phyloP scores from a whole-genome alignment of 2,797 vertebrate species.

The Pipistrellus nathusii region DNA sequence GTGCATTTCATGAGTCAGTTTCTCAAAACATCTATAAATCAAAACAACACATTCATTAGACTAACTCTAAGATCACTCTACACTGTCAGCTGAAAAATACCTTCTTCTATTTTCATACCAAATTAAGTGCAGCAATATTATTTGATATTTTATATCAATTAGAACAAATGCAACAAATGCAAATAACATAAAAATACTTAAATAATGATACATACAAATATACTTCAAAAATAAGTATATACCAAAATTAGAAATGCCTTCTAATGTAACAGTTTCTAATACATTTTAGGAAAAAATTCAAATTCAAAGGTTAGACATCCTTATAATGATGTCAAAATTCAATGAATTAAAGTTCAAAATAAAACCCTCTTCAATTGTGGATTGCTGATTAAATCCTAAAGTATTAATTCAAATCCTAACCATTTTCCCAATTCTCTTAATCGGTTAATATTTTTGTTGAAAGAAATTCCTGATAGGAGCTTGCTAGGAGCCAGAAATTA shows the following conservation, averaged over 20 bases:
- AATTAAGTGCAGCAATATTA: background rate
- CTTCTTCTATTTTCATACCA: background rate
- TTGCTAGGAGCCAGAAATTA: background rate
- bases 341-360: constrained; percentile 36
- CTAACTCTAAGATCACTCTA: background rate
- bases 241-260: background rate
- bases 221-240: background rate
- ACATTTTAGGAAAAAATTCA: background rate
- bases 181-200: background rate
- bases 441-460: constrained; percentile 4
- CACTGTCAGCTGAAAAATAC: too few species aligned
- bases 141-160: background rate
- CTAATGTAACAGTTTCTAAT: background rate
- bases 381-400: constrained; percentile 14
- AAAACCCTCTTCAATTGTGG: background rate
- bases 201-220: background rate
- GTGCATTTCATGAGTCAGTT: background rate
- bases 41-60: constrained; percentile 3
- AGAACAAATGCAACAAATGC: background rate
- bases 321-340: constrained; percentile 11
- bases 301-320: background rate
- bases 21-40: background rate
- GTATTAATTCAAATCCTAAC: constrained; percentile 21
- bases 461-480: background rate
- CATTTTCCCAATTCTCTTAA: background rate